These are phyloP conservation scores for Gerris buenoi DNA, from an alignment of 1,140 invertebrate species.

Conservation along the genomic window DNA sequence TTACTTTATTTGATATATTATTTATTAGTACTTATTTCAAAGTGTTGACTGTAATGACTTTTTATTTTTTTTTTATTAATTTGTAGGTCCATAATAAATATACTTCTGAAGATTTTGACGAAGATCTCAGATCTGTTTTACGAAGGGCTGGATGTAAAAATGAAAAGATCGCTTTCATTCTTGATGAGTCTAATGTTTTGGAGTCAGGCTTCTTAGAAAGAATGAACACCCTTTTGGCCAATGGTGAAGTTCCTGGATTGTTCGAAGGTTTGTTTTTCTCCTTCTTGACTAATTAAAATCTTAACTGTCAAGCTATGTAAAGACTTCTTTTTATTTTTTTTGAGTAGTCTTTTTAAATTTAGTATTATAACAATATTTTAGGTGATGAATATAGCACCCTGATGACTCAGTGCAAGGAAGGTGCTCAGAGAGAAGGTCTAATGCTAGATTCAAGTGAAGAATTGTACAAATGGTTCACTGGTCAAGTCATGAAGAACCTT, in stretches of 20 bases:
- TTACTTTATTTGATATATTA: too few species aligned
- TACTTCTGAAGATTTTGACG: constrained; percentile 95
- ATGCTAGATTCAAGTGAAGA: constrained; percentile 99
- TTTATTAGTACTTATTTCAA: too few species aligned
- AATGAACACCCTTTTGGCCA: constrained; percentile 97
- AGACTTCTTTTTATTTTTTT: too few species aligned
- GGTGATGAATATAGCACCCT: constrained; percentile 95
- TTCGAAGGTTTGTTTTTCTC: constrained; percentile 51
- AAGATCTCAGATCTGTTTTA: constrained; percentile 87
- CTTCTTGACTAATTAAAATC: too few species aligned
- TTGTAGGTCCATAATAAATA: constrained; percentile 94
- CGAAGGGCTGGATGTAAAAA: constrained; percentile 90
- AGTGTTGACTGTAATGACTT: too few species aligned
- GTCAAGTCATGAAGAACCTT: constrained; percentile 95
- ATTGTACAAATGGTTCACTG: constrained; percentile 96
- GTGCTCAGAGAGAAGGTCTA: constrained; percentile 88
- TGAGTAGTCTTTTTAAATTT: too few species aligned
- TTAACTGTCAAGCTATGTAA: too few species aligned
- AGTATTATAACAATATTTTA: too few species aligned
- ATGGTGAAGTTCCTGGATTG: constrained; percentile 91
- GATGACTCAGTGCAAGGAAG: constrained; percentile 99
- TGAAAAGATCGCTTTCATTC: constrained; percentile 97
- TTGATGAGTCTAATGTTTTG: constrained; percentile 97
- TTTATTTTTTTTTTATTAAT: too few species aligned
- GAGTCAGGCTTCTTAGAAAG: constrained; percentile 97